Conservation (phyloP, 2,797 vertebrate genomes). For the Coccyzus lansbergi region DNA sequence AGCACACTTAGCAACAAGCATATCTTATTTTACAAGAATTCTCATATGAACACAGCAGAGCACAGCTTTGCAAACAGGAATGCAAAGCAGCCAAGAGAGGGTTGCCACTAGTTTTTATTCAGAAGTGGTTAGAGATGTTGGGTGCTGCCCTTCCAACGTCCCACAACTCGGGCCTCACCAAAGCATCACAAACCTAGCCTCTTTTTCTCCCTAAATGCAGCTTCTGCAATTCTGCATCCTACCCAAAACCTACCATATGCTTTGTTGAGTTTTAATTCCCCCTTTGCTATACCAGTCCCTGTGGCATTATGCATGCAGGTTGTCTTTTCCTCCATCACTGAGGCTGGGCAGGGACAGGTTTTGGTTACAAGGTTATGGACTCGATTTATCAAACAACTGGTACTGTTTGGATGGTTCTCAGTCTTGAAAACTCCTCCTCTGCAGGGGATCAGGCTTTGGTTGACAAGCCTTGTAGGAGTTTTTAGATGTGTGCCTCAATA, state of each 20-base stretch:
- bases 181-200: neutral
- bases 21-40: neutral
- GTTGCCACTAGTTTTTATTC: neutral
- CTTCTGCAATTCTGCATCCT: neutral
- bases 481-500: neutral
- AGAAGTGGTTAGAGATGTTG: neutral
- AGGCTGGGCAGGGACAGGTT: neutral
- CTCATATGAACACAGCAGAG: neutral
- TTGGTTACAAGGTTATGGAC: neutral
- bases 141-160: neutral
- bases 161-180: neutral
- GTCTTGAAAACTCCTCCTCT: neutral
- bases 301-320: neutral
- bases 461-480: neutral
- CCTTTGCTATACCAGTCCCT: neutral
- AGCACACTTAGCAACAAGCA: neutral
- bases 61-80: neutral
- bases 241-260: neutral
- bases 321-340: neutral
- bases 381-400: neutral
- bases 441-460: neutral
- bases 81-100: neutral
- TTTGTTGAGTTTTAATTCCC: neutral
- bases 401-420: neutral
- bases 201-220: neutral